phyloP scores from a whole-genome alignment of 2,888 invertebrate species.

The Melinopterus prodromus region DNA sequence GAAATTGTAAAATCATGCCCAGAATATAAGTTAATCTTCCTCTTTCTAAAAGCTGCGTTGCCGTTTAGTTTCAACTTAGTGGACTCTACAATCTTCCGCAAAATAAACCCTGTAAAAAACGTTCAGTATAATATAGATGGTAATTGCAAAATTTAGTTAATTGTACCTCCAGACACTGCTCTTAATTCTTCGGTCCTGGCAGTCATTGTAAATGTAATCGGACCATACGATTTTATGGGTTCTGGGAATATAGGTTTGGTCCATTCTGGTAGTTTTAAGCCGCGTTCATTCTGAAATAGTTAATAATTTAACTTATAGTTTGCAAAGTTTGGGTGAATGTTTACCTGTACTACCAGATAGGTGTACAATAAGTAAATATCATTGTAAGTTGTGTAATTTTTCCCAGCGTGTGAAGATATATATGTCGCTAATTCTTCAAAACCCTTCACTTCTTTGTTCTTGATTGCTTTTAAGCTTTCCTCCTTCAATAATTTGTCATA shows the following conservation, averaged over 20 bases:
- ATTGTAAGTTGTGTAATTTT: constrained; percentile 1
- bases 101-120: constrained; percentile 30
- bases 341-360: constrained; percentile 13
- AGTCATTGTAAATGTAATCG: constrained; percentile 50
- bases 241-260: constrained; percentile 53
- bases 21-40: constrained; percentile 55
- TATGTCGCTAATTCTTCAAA: constrained; percentile 29
- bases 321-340: background rate
- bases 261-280: constrained; percentile 58
- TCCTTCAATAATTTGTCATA: constrained; percentile 19
- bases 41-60: constrained; percentile 11
- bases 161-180: constrained; percentile 46
- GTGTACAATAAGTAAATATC: constrained; percentile 8
- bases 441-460: constrained; percentile 26
- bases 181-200: constrained; percentile 51
- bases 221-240: constrained; percentile 45
- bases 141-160: constrained; percentile 13
- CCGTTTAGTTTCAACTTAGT: constrained; percentile 27
- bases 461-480: constrained; percentile 13
- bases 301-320: background rate
- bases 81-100: constrained; percentile 28
- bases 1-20: constrained; percentile 66
- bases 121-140: background rate
- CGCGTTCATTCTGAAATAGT: constrained; percentile 48
- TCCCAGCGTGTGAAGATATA: constrained; percentile 6